Evolutionary conservation across 2,113 vertebrate genomes (phyloP), one percentile per base, ranked within the genome.

Genomic region (Rana temporaria): DNA sequence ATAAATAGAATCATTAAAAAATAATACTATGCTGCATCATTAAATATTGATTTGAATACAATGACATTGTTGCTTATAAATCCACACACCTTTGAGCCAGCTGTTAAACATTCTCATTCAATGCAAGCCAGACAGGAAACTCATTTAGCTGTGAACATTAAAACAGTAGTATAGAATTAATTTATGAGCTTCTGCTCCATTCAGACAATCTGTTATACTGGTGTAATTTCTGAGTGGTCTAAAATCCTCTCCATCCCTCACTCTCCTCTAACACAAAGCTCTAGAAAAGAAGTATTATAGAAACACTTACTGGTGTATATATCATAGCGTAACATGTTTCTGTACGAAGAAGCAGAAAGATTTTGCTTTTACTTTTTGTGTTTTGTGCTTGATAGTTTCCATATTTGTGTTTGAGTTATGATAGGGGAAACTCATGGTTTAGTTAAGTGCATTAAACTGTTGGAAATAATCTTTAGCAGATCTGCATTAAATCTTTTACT

Each of bases 141-240:
- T 52, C 81, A 82, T 87, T 88, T 88, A 89, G 86, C 85, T 86
- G 80, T 80, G 66, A 72, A 79, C 73, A 84, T 89, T 88, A 88
- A 90, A 88, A 86, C 86, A 89, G 88, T 89, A 90, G 88, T 90
- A 88, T 81, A 75, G 66, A 85, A 92, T 91, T 89, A 86, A 90
- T 90, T 90, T 90, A 90, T 87, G 88, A 90, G 87, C 85, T 88
- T 84, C 84, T 80, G 85, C 83, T 86, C 34, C 86, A 87, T 81
- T 85, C 86, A 84, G 79, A 86, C 11, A 57, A 88, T 90, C 88
- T 90, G 85, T 88, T 82, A 85, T 86, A 84, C 85, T 86, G 79
- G 81, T 87, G 86, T 86, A 77, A 89, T 86, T 88, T 88, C 12
- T 88, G 88, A 88, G 85, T 48, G 42, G 9, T 48, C 42, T 48